Percentiles rank a stretch among this genome's conserved stretches.
These are phyloP conservation scores for Vanessa atalanta DNA, from an alignment of 1,140 invertebrate genomes.

Conservation along the genomic window DNA sequence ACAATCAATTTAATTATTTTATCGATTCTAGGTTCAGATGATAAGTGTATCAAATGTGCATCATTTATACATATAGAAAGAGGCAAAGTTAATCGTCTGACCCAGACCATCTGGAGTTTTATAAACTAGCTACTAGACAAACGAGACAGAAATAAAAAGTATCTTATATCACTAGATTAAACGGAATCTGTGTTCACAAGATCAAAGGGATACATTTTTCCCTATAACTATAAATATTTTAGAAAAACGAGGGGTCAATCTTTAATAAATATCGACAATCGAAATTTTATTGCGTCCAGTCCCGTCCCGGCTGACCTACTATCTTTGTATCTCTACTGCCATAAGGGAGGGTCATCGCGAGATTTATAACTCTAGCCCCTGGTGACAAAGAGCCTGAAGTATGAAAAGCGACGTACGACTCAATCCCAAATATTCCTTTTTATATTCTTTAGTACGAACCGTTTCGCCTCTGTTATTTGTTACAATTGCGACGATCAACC, in stretches of 20 bases:
- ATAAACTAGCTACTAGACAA: too few species aligned
- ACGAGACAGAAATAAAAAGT: background rate
- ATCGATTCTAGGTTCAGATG: too few species aligned
- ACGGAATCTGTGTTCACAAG: slow-evolving; percentile 21
- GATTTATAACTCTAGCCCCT: slow-evolving; percentile 67
- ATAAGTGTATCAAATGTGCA: too few species aligned
- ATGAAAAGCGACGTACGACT: slow-evolving; percentile 60
- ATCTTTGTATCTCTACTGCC: slow-evolving; percentile 61
- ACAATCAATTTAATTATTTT: too few species aligned
- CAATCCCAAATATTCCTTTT: slow-evolving; percentile 55
- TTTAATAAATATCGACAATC: slow-evolving; percentile 66
- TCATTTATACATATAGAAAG: too few species aligned
- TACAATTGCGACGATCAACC: slow-evolving; percentile 3
- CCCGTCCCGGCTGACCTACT: slow-evolving; percentile 67
- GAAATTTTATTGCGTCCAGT: slow-evolving; percentile 69
- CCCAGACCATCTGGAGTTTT: too few species aligned
- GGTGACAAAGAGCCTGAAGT: slow-evolving; percentile 66
- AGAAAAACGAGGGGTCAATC: slow-evolving; percentile 52
- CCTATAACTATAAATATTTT: slow-evolving; percentile 48
- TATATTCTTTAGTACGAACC: slow-evolving; percentile 29
- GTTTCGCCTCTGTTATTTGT: slow-evolving; percentile 3
- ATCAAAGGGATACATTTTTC: slow-evolving; percentile 42
- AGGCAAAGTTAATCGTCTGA: too few species aligned
- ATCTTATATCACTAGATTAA: slow-evolving; percentile 12
- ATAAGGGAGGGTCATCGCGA: slow-evolving; percentile 70